A percentile compares a stretch with the other conserved stretches of the same genome.
phyloP scores from a whole-genome alignment of 1,140 invertebrate species.

The Elysia chlorotica region DNA sequence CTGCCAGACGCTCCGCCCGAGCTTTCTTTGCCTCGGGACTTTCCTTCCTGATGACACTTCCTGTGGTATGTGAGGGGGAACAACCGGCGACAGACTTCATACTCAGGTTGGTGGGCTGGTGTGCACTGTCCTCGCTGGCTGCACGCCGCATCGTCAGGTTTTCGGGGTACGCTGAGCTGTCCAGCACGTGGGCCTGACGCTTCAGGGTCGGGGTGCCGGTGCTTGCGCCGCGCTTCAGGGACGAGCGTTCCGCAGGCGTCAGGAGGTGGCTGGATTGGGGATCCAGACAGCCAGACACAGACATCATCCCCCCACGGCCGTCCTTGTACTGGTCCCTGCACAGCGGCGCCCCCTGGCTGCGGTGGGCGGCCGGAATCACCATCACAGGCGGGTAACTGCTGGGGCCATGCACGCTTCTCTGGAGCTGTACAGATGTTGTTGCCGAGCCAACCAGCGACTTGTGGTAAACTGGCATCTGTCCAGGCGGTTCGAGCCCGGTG shows the following conservation, averaged over 20 bases:
- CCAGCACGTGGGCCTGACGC: conserved; percentile 22
- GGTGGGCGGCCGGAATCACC: conserved; percentile 20
- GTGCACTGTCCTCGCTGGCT: conserved; percentile 5
- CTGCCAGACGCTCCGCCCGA: conserved; percentile 22
- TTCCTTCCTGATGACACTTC: no score
- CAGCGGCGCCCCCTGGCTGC: neutral
- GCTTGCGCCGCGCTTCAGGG: conserved; percentile 25
- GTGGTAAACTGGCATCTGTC: neutral
- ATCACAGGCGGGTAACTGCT: neutral
- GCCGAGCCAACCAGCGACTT: neutral
- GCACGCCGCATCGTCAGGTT: conserved; percentile 9
- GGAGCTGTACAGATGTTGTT: neutral
- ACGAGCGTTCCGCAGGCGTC: neutral
- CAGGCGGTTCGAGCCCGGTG: no score
- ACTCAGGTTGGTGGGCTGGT: conserved; percentile 12
- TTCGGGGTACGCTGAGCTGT: conserved; percentile 9
- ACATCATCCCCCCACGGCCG: neutral
- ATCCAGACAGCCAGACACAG: conserved; percentile 22
- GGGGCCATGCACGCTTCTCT: neutral
- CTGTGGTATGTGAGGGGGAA: no score
- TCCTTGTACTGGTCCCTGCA: conserved; percentile 11
- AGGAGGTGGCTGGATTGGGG: neutral
- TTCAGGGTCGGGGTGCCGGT: conserved; percentile 24
- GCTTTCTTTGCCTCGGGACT: conserved; percentile 21
- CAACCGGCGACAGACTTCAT: conserved; percentile 19